phyloP scores from a whole-genome alignment of 2,113 vertebrate species.

The Ctenodactylus gundi region DNA sequence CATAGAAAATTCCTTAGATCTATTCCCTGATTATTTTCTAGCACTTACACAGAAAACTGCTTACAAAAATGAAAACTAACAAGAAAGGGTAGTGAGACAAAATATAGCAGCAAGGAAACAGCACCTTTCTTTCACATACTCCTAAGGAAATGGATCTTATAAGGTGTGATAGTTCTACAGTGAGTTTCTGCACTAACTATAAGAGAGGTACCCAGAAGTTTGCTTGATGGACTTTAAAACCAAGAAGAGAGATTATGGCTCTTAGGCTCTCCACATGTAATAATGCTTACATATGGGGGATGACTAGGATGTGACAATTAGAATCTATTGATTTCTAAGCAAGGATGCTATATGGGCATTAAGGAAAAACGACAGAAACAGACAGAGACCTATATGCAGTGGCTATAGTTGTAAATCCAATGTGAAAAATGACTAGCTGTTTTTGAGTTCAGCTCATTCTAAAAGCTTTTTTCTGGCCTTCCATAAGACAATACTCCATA shows the following conservation, averaged over 20 bases:
- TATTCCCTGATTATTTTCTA: slow-evolving; percentile 7
- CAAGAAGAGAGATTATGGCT: background rate
- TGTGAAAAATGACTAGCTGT: background rate
- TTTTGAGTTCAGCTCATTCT: background rate
- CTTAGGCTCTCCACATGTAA: background rate
- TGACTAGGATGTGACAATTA: background rate
- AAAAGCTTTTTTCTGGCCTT: background rate
- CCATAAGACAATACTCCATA: background rate
- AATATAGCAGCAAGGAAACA: slow-evolving; percentile 34
- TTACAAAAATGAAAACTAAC: slow-evolving; percentile 42
- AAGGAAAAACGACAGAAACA: background rate
- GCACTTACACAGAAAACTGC: background rate
- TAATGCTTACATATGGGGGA: background rate
- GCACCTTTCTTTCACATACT: slow-evolving; percentile 58
- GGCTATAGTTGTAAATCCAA: background rate
- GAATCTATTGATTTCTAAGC: background rate
- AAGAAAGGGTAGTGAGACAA: slow-evolving; percentile 48
- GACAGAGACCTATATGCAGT: background rate
- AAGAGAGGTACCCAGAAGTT: background rate
- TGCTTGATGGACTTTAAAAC: background rate
- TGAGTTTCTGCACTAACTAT: slow-evolving; percentile 20
- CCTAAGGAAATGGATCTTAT: slow-evolving; percentile 53
- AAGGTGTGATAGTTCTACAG: slow-evolving; percentile 56
- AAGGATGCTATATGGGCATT: background rate
- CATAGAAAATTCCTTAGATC: background rate